These are phyloP conservation scores for Spatula clypeata DNA, from an alignment of 2,797 vertebrate species.

Conservation along the genomic window DNA sequence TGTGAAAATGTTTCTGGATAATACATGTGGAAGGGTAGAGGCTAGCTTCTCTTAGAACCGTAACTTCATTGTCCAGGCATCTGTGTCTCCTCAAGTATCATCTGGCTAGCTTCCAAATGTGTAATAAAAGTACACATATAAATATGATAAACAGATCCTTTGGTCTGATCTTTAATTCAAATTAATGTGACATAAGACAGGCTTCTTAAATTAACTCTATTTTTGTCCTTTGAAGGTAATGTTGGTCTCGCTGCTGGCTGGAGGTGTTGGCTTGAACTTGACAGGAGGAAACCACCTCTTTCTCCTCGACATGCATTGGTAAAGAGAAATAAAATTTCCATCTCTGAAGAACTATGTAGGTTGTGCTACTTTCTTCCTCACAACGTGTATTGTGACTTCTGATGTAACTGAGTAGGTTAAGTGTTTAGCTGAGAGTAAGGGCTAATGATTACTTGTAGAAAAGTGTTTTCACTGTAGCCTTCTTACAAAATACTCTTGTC, in stretches of 20 bases:
- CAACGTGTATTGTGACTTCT: accelerated
- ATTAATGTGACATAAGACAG: background rate
- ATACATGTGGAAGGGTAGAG: background rate
- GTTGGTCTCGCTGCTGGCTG: conserved; percentile 94
- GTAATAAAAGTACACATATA: background rate
- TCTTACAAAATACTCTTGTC: background rate
- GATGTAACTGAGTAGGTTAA: no score
- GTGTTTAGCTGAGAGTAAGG: background rate
- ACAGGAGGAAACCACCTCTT: conserved; percentile 97
- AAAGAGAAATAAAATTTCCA: conserved; percentile 61
- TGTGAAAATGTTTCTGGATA: background rate
- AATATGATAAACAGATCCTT: background rate
- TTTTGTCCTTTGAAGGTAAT: conserved; percentile 88
- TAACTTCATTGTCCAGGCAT: background rate
- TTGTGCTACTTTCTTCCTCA: background rate
- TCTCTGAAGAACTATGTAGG: background rate
- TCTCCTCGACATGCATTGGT: conserved; percentile 99
- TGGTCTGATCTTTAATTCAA: background rate
- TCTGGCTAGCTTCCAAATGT: background rate
- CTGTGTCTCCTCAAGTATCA: background rate
- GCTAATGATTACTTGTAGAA: background rate
- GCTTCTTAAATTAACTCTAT: background rate
- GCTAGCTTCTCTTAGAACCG: background rate
- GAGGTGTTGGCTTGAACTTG: conserved; percentile 95
- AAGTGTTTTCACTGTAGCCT: background rate